phyloP scores from a whole-genome alignment of 2,113 vertebrate species.

The Lampris megalopsis region DNA sequence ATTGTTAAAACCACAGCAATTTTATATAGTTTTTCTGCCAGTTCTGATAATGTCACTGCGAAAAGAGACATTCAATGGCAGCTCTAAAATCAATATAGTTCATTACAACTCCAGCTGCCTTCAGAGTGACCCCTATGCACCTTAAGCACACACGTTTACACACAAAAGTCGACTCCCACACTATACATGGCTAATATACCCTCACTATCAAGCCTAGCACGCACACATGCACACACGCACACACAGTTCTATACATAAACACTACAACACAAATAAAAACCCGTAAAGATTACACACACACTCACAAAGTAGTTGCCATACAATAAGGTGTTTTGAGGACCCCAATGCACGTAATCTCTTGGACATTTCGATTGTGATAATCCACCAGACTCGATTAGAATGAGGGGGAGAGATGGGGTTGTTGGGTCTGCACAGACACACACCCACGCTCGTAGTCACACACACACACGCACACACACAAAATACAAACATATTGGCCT shows the following conservation, averaged over 20 bases:
- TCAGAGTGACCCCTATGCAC: constrained; percentile 71
- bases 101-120: constrained; percentile 82
- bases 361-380: constrained; percentile 71
- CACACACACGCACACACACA: constrained; percentile 68
- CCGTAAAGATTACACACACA: constrained; percentile 30
- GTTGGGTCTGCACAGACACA: constrained; percentile 10
- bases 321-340: constrained; percentile 57
- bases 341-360: constrained; percentile 67
- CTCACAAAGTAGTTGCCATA: constrained; percentile 30
- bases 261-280: constrained; percentile 17
- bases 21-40: constrained; percentile 80
- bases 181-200: constrained; percentile 6
- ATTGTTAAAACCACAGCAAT: constrained; percentile 84
- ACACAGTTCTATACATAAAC: constrained; percentile 16
- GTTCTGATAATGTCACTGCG: constrained; percentile 79
- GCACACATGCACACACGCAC: constrained; percentile 12
- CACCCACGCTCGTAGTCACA: not conserved
- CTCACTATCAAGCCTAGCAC: constrained; percentile 10
- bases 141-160: constrained; percentile 39
- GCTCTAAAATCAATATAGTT: constrained; percentile 86
- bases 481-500: constrained; percentile 85
- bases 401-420: constrained; percentile 35
- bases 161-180: constrained; percentile 22
- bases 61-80: constrained; percentile 80
- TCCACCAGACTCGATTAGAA: constrained; percentile 80